Conservation (phyloP, 2,797 vertebrate genomes). For the Sciurus carolinensis region DNA sequence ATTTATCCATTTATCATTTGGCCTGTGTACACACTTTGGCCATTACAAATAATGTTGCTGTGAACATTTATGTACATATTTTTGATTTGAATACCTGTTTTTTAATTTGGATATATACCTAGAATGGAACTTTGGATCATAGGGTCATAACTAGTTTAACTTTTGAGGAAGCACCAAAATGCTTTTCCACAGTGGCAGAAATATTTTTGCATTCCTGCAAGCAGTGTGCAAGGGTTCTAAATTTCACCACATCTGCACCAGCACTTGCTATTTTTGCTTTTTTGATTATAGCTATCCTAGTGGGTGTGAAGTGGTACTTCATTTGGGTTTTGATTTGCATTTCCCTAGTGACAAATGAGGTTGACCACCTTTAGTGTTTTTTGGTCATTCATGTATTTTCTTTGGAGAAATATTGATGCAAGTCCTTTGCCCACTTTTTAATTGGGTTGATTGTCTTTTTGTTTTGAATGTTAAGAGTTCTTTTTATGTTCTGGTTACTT, state of each 20-base stretch:
- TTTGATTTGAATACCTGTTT: background rate
- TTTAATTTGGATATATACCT: slow-evolving; percentile 5
- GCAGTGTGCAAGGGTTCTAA: background rate
- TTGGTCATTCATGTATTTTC: background rate
- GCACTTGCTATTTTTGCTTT: slow-evolving; percentile 39
- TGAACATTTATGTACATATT: background rate
- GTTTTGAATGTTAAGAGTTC: background rate
- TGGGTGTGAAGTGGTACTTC: background rate
- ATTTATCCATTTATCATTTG: background rate
- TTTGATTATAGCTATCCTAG: background rate
- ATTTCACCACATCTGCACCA: background rate
- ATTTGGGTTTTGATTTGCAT: slow-evolving; percentile 40
- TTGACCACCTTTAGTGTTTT: slow-evolving; percentile 29
- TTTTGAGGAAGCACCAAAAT: background rate
- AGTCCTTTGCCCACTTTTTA: background rate
- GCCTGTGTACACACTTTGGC: background rate
- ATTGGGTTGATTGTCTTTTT: background rate
- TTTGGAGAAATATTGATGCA: slow-evolving; percentile 15
- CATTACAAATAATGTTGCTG: background rate
- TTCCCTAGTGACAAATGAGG: background rate
- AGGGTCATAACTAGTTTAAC: slow-evolving; percentile 8
- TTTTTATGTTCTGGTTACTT: background rate
- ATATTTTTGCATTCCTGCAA: background rate
- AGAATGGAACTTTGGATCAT: background rate
- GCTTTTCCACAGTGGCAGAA: slow-evolving; percentile 10